Evolutionary conservation across 2,797 vertebrate genomes (phyloP).

Genomic region (Cryptoprocta ferox): DNA sequence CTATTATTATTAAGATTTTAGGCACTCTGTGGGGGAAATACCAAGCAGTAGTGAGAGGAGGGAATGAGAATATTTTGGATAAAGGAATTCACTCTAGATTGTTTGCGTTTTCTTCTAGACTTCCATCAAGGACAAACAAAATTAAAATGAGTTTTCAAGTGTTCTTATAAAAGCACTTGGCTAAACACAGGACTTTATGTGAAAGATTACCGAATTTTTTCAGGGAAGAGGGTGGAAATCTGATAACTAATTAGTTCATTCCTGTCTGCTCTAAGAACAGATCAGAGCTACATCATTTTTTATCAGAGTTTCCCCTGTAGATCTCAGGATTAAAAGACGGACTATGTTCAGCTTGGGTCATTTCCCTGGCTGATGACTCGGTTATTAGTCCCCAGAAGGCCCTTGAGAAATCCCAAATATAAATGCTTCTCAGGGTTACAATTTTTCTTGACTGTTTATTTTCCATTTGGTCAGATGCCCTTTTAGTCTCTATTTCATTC

Average conservation of each 20-base stretch:
- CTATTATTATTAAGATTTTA: conserved; percentile 83
- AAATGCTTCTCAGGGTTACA: not conserved
- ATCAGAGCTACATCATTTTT: not conserved
- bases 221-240: not conserved
- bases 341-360: not conserved
- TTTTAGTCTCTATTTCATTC: conserved; percentile 3
- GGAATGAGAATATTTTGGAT: conserved; percentile 53
- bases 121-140: not conserved
- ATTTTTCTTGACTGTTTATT: not conserved
- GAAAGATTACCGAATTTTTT: not conserved
- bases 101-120: conserved; percentile 12
- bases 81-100: conserved; percentile 19
- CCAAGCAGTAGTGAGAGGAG: conserved; percentile 27
- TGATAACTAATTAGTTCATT: not conserved
- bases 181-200: not conserved
- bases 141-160: not conserved
- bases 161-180: not conserved
- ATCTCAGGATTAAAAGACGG: not conserved
- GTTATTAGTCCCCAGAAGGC: not conserved
- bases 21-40: conserved; percentile 85
- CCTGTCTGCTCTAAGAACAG: not conserved
- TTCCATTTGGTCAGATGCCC: not conserved
- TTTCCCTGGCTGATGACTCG: not conserved
- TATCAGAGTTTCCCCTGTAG: not conserved
- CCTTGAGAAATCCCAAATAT: not conserved